Evolutionary conservation across 37 sponge, comb jelly and placozoan species (phyloP), one percentile per base, ranked within the genome.

Genomic region (Dysidea cf. avara): DNA sequence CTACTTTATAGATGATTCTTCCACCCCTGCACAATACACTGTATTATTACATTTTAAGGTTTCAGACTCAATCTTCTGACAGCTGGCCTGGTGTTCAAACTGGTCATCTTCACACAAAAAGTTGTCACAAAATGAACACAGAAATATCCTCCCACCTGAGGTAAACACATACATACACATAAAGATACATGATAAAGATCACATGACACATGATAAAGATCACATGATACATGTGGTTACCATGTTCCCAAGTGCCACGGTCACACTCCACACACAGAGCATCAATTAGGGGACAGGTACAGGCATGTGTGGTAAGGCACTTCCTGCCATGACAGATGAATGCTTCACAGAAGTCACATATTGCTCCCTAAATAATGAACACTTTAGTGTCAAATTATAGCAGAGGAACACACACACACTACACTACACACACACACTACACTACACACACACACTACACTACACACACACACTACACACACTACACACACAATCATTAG

Each of bases 81-180:
- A 99, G 75, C 90, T 92, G 56, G 99, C 95, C 59, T 99, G 99
- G 65, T 99, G 99, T 60, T 99, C 99, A 87, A 99, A 95, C 86
- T 99, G 99, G 57, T 99, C 99, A 64, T 99, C 99, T 77, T 99
- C 99, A 69, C 99, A 99, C 38, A 99, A 38, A 36, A 76, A 83
- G 31, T 39, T 76, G 38, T 80, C 80, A 73, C 99, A 99, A 61
- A 79, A 99, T 17, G 93, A 78, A 56, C 99, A 99, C 24, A 53
- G 84, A 71, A 99, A 99, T 38, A 95, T 36, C 29, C 99, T 69
- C 16, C 99, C 99, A 49, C 97, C 90, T 84, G 46, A n/a, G 38
- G 57, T 31, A 40, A 22, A 66, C 68, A n/a, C n/a, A n/a, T n/a
- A n/a, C n/a, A n/a, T n/a, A 62, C 33, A 62, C 64, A 62, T 34